phyloP scores from a whole-genome alignment of 2,888 invertebrate species.

The Acronicta aceris region DNA sequence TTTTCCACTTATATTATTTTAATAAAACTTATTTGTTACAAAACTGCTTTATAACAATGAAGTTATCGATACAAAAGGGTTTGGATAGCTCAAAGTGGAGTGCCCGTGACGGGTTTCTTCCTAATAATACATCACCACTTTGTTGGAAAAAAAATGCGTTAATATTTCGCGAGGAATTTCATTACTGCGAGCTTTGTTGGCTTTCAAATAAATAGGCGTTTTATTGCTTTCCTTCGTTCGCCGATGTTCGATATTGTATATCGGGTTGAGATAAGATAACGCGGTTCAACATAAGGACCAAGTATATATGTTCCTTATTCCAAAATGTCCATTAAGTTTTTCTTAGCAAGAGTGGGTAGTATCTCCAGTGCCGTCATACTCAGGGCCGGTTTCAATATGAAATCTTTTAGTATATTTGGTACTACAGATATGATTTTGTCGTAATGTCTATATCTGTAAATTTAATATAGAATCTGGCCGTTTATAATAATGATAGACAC shows the following conservation, averaged over 20 bases:
- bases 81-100: conserved; percentile 38
- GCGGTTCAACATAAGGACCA: conserved; percentile 56
- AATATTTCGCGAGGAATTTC: conserved; percentile 87
- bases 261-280: conserved; percentile 73
- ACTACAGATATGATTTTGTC: no score
- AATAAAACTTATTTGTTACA: conserved; percentile 12
- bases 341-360: no score
- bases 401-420: no score
- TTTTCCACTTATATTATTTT: conserved; percentile 22
- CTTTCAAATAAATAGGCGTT: conserved; percentile 86
- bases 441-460: no score
- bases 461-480: no score
- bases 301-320: conserved; percentile 43
- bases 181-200: conserved; percentile 83
- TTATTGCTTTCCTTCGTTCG: conserved; percentile 83
- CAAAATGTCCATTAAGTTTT: no score
- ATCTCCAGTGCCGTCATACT: no score
- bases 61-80: conserved; percentile 37
- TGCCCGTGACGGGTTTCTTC: conserved; percentile 59
- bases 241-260: conserved; percentile 77
- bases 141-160: conserved; percentile 84
- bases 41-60: conserved; percentile 18
- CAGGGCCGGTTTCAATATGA: no score
- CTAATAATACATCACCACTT: conserved; percentile 81
- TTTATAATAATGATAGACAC: no score